Evolutionary conservation across 2,113 vertebrate genomes (phyloP).

Genomic region (Emydocephalus ijimae): DNA sequence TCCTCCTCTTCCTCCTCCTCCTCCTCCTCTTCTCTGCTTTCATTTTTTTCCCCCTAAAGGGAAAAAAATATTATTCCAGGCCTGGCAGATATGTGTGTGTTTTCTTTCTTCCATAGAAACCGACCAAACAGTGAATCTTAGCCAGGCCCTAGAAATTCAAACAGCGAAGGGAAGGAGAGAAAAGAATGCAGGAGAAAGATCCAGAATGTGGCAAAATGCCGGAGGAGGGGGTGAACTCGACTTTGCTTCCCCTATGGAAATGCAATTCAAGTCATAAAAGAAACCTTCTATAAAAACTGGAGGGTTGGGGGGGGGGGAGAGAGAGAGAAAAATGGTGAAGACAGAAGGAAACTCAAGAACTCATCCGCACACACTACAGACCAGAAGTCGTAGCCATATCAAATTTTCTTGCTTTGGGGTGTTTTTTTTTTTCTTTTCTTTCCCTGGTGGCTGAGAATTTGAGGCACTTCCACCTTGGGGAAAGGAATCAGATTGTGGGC

Average conservation of each 20-base stretch:
- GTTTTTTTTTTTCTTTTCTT: accelerated
- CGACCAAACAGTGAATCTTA: constrained; percentile 82
- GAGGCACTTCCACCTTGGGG: not conserved
- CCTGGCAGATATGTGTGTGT: constrained; percentile 76
- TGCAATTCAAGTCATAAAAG: not conserved
- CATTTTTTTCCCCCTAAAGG: not conserved
- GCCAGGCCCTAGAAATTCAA: constrained; percentile 86
- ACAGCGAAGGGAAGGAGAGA: constrained; percentile 60
- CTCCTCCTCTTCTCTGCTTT: constrained; percentile 26
- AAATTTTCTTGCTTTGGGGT: not conserved
- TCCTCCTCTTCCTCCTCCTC: not conserved
- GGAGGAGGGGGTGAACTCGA: not conserved
- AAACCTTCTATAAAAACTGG: not conserved
- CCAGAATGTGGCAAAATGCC: constrained; percentile 38
- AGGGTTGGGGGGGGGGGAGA: not conserved
- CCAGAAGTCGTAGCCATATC: not conserved
- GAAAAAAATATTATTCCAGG: constrained; percentile 65
- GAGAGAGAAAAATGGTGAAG: not conserved
- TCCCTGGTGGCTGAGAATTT: not conserved
- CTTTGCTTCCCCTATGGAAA: not conserved
- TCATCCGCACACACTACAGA: not conserved
- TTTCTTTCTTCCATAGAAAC: constrained; percentile 95
- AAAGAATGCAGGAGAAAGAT: constrained; percentile 34
- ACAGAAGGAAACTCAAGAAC: not conserved
- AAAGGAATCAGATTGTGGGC: not conserved